Conservation (phyloP, 2,888 invertebrate genomes). For the Deroplatys truncata region DNA sequence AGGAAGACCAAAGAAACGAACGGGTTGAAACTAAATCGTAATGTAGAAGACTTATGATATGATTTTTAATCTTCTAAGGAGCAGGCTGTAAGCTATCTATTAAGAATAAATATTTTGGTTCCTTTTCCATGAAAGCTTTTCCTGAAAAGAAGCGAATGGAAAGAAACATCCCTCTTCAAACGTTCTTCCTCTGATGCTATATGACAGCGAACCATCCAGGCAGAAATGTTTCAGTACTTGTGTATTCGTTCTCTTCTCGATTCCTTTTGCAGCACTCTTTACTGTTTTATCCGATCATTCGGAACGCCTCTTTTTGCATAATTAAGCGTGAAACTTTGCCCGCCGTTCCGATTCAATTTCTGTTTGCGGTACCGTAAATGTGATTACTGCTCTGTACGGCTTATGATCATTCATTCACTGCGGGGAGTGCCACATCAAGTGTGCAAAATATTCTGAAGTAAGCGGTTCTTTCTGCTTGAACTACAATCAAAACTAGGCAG, state of each 20-base stretch:
- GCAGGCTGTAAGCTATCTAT: too few species aligned
- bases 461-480: neutral
- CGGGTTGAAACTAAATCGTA: too few species aligned
- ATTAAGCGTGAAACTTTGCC: neutral
- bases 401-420: neutral
- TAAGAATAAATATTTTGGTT: neutral
- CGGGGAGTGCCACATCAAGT: neutral
- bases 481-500: too few species aligned
- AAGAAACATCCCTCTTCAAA: neutral
- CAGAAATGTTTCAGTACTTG: neutral
- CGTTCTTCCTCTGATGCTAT: neutral
- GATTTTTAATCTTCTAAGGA: too few species aligned
- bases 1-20: too few species aligned
- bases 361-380: neutral
- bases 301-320: neutral
- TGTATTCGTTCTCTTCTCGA: neutral
- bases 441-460: neutral
- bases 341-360: neutral
- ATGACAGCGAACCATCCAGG: neutral
- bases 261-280: neutral
- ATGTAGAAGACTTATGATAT: too few species aligned
- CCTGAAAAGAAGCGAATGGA: neutral
- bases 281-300: neutral
- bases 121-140: neutral
- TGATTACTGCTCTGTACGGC: neutral